Percentiles rank a stretch among this genome's conserved stretches.
These are phyloP conservation scores for Drosophila cardini DNA, from an alignment of 1,140 invertebrate species.

Conservation along the genomic window DNA sequence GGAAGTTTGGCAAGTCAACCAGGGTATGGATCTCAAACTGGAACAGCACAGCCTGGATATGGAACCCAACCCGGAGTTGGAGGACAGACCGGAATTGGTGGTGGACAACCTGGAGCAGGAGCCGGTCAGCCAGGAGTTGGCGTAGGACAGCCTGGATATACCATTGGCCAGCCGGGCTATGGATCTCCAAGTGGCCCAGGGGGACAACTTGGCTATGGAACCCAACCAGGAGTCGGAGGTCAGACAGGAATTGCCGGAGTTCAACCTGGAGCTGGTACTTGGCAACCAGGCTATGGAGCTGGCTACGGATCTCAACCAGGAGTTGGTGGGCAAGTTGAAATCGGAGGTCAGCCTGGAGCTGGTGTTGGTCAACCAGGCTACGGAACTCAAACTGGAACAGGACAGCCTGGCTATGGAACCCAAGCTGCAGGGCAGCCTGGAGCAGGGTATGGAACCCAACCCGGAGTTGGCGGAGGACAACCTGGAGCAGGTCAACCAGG, in stretches of 20 bases:
- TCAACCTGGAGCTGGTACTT: constrained; percentile 20
- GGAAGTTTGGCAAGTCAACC: constrained; percentile 24
- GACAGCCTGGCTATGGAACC: neutral
- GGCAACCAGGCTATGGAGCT: constrained; percentile 22
- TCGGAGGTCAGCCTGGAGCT: too few species aligned
- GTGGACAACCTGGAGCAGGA: constrained; percentile 12
- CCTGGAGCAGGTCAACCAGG: constrained; percentile 24
- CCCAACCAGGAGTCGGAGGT: constrained; percentile 18
- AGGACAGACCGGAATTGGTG: constrained; percentile 10
- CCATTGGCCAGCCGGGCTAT: constrained; percentile 33
- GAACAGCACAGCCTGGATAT: constrained; percentile 37
- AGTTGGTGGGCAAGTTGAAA: too few species aligned
- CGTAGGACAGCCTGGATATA: constrained; percentile 22
- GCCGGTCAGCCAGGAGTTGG: too few species aligned
- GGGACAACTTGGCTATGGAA: constrained; percentile 25
- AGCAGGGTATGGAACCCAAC: neutral
- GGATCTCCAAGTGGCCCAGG: too few species aligned
- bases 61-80: constrained; percentile 29
- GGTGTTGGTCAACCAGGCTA: constrained; percentile 24
- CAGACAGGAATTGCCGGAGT: constrained; percentile 31
- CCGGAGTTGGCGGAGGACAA: neutral
- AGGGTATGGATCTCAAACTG: constrained; percentile 14
- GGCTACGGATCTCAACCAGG: constrained; percentile 6
- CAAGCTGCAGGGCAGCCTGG: neutral
- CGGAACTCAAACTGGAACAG: constrained; percentile 14